These are phyloP conservation scores for Thera obeliscata DNA, from an alignment of 2,888 invertebrate species.

Conservation along the genomic window DNA sequence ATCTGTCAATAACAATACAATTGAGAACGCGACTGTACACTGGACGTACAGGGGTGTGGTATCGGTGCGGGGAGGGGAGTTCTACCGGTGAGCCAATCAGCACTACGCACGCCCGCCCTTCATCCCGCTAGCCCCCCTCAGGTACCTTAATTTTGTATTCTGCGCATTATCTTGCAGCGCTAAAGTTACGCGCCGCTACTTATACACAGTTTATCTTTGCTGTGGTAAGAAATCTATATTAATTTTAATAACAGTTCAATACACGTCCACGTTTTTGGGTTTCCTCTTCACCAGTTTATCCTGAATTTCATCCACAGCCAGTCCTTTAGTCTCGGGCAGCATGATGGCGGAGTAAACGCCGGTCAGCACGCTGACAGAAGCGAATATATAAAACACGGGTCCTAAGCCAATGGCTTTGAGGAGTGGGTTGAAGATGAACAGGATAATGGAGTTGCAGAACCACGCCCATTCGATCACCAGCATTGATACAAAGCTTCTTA, in stretches of 20 bases:
- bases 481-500: conserved; percentile 61
- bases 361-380: conserved; percentile 52
- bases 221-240: too few relatives aligned
- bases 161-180: too few relatives aligned
- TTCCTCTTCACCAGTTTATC: conserved; percentile 44
- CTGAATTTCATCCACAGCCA: conserved; percentile 59
- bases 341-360: conserved; percentile 49
- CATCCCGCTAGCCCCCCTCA: too few relatives aligned
- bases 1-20: too few relatives aligned
- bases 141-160: too few relatives aligned
- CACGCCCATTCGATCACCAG: conserved; percentile 62
- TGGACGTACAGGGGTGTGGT: too few relatives aligned
- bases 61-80: too few relatives aligned
- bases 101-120: too few relatives aligned
- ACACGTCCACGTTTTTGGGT: conserved; percentile 14
- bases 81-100: too few relatives aligned
- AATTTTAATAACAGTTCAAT: conserved; percentile 1
- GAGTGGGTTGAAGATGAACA: conserved; percentile 64
- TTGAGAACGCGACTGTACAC: too few relatives aligned
- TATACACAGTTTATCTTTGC: too few relatives aligned
- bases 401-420: conserved; percentile 59
- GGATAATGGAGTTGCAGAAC: conserved; percentile 61
- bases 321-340: conserved; percentile 63
- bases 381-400: conserved; percentile 65
- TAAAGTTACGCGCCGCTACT: too few relatives aligned